Base-by-base conservation (phyloP, 2,888 invertebrate species). In the Cryptocheilus praepositus region DNA sequence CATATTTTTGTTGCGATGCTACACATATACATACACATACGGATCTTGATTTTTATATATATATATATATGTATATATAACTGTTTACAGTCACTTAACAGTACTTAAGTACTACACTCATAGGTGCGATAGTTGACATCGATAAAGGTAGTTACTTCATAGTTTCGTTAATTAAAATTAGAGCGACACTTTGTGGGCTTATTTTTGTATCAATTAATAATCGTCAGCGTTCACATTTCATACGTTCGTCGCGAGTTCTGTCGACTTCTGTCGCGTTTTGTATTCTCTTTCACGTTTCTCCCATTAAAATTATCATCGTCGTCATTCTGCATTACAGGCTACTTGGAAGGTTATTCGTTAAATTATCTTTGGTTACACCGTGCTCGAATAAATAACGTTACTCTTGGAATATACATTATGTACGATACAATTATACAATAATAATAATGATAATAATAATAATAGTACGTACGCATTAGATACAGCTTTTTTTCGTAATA, bases 181-280 rank as follows among this genome's bases (percentile, higher is more conserved):
- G 66, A 57, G 66, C 66, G 63, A 53, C 22, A 19, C 28, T 55
- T 46, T 43, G 5, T 57, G 46, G 11, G 8, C 16, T 52, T 57
- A 8, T 13, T 45, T 28, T 58, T 4, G 36, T 36, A 11, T 36
- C 36, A 36, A 36, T 7, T 11, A 11, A 11, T 36, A 36, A 36
- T 56, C 8, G 28, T 51, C 43, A 63, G 66, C 25, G 60, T 63
- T 54, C 56, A 54, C 54, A 43, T 64, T 70, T 58, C 63, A 43
- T 55, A 53, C 25, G 16, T 52, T 63, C 13, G 45, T 43, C 59
- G 22, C 45, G 62, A 60, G 70, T 67, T 70, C 58, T 67, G 62
- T 61, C 62, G 49, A 61, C 56, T 36, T 53, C 49, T 61, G 25
- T 19, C 36, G 8, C 36, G 36, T 11, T 36, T 36, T 11, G 7